phyloP scores from a whole-genome alignment of 2,797 vertebrate species.

The Macropodus opercularis region DNA sequence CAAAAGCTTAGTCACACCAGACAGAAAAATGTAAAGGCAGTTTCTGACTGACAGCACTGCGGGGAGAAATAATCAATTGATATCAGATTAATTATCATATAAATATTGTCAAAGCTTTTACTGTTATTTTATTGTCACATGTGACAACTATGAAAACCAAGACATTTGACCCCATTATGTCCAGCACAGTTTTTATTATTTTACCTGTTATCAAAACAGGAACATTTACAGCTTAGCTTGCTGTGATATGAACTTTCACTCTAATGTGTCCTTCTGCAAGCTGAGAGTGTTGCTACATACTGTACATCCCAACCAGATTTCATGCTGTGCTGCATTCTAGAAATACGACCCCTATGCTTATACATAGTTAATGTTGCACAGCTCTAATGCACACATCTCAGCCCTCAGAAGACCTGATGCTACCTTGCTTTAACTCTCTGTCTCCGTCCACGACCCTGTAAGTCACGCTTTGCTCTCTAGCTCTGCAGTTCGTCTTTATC shows the following conservation, averaged over 20 bases:
- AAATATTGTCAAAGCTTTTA: neutral
- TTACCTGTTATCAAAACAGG: no score
- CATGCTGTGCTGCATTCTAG: constrained; percentile 36
- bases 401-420: constrained; percentile 12
- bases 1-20: constrained; percentile 25
- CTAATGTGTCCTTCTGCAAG: no score
- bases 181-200: no score
- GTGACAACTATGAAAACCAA: constrained; percentile 1
- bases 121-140: neutral
- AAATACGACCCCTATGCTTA: constrained; percentile 44
- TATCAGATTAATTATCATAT: neutral
- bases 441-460: constrained; percentile 3
- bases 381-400: constrained; percentile 22
- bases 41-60: neutral
- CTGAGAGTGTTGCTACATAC: constrained; percentile 30
- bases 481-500: constrained; percentile 21
- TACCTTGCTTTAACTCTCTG: constrained; percentile 22
- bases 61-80: no score
- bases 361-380: constrained; percentile 46
- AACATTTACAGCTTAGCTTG: no score
- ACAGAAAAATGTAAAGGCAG: neutral
- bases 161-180: no score
- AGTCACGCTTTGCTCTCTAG: constrained; percentile 10
- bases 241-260: constrained; percentile 38
- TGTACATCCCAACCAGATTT: constrained; percentile 45